These are phyloP conservation scores for Gryllus bimaculatus DNA, from an alignment of 1,140 invertebrate genomes.

Conservation along the genomic window DNA sequence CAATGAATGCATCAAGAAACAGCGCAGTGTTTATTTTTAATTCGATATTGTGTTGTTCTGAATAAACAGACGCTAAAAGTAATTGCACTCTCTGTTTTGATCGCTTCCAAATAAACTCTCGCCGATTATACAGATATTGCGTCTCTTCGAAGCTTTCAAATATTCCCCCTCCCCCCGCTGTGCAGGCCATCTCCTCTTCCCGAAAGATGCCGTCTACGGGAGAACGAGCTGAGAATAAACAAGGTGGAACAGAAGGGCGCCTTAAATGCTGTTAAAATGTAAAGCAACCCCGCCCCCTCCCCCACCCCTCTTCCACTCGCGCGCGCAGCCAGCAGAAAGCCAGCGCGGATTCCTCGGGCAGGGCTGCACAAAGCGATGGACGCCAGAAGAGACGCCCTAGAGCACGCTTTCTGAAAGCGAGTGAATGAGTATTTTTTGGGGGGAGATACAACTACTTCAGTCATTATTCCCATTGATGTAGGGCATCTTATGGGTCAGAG, in stretches of 20 bases:
- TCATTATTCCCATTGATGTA: too few species aligned
- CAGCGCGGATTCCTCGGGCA: neutral
- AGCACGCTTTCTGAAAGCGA: too few species aligned
- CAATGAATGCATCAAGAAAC: too few species aligned
- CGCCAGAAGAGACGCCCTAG: too few species aligned
- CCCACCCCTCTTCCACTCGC: neutral
- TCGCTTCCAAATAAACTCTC: neutral
- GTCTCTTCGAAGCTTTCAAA: neutral
- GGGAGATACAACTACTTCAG: too few species aligned
- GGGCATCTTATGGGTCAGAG: too few species aligned
- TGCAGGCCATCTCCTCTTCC: neutral
- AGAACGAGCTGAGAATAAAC: conserved; percentile 4
- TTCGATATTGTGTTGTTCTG: neutral
- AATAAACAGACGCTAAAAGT: neutral
- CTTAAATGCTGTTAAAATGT: conserved; percentile 5
- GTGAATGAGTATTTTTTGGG: too few species aligned
- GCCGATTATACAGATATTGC: neutral
- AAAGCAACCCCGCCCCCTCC: neutral
- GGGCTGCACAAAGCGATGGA: neutral
- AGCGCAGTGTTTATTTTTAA: neutral
- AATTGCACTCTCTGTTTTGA: neutral
- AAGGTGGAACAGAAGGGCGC: conserved; percentile 2
- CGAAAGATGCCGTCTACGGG: neutral
- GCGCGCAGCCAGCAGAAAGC: neutral
- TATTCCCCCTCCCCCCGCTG: neutral